A percentile compares a stretch with the other conserved stretches of the same genome.
Conservation (phyloP, 2,113 vertebrate species). For the Embiotoca jacksoni region DNA sequence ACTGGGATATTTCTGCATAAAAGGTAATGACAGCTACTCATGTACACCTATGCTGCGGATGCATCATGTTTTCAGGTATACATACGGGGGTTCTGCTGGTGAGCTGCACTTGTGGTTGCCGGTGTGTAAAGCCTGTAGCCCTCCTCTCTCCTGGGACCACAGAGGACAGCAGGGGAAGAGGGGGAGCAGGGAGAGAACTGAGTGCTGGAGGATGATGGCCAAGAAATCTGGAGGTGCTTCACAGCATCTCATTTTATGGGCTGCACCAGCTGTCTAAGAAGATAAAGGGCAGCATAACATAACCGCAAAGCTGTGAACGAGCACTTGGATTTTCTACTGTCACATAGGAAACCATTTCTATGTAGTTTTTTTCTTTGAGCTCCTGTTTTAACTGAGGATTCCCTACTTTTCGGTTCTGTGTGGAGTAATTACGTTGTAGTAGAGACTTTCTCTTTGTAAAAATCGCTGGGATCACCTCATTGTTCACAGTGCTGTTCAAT, state of each 20-base stretch:
- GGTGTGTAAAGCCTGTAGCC: constrained; percentile 1
- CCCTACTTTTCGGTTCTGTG: neutral
- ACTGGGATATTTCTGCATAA: constrained; percentile 19
- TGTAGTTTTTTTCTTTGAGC: neutral
- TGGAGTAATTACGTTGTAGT: too few relatives aligned
- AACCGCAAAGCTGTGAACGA: constrained; percentile 29
- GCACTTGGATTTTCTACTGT: constrained; percentile 18
- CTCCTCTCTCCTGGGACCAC: constrained; percentile 39
- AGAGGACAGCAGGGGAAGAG: constrained; percentile 12
- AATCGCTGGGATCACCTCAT: too few relatives aligned
- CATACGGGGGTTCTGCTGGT: neutral
- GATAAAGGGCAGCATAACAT: constrained; percentile 64
- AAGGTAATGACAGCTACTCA: constrained; percentile 6
- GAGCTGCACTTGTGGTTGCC: constrained; percentile 8
- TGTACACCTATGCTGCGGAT: constrained; percentile 25
- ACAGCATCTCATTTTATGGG: constrained; percentile 36
- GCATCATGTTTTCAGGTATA: constrained; percentile 18
- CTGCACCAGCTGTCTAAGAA: constrained; percentile 55
- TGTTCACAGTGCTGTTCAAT: neutral
- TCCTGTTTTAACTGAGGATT: neutral
- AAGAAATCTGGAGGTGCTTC: constrained; percentile 58
- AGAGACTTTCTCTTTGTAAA: too few relatives aligned
- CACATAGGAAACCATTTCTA: constrained; percentile 1
- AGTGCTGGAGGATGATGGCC: constrained; percentile 32
- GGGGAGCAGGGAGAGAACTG: neutral